Evolutionary conservation across 2,888 invertebrate species (phyloP).

Genomic region (Clanis bilineata): DNA sequence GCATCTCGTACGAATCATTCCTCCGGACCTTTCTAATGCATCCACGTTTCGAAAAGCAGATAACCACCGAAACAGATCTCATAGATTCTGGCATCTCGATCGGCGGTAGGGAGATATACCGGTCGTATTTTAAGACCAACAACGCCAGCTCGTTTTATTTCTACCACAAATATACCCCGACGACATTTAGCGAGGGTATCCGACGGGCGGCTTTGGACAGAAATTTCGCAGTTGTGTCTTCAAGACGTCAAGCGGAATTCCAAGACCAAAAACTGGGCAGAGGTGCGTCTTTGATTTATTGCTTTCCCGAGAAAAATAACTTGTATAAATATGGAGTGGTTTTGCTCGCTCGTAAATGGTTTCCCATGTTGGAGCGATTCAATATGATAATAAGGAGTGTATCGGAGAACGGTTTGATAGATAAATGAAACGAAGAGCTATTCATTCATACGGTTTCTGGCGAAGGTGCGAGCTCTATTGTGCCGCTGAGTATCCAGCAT

Average conservation of each 20-base stretch:
- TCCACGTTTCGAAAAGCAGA: slow-evolving; percentile 77
- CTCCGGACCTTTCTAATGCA: slow-evolving; percentile 78
- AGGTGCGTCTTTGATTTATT: slow-evolving; percentile 68
- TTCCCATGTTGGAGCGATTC: slow-evolving; percentile 68
- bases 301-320: slow-evolving; percentile 71
- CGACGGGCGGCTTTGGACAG: slow-evolving; percentile 58
- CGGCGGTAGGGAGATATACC: slow-evolving; percentile 76
- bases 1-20: slow-evolving; percentile 76
- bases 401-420: slow-evolving; percentile 73
- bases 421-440: slow-evolving; percentile 75
- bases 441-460: slow-evolving; percentile 50
- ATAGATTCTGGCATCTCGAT: slow-evolving; percentile 67
- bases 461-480: slow-evolving; percentile 55
- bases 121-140: slow-evolving; percentile 75
- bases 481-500: slow-evolving; percentile 65
- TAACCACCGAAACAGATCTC: slow-evolving; percentile 69
- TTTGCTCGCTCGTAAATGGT: slow-evolving; percentile 70
- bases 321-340: slow-evolving; percentile 79
- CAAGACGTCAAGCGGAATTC: slow-evolving; percentile 71
- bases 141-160: slow-evolving; percentile 74
- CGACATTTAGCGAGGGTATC: slow-evolving; percentile 67
- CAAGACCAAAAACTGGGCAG: slow-evolving; percentile 70
- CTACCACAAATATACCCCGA: slow-evolving; percentile 72
- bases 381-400: slow-evolving; percentile 74
- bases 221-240: slow-evolving; percentile 73